These are phyloP conservation scores for Sakesphorus luctuosus DNA, from an alignment of 2,113 vertebrate species.

Conservation along the genomic window DNA sequence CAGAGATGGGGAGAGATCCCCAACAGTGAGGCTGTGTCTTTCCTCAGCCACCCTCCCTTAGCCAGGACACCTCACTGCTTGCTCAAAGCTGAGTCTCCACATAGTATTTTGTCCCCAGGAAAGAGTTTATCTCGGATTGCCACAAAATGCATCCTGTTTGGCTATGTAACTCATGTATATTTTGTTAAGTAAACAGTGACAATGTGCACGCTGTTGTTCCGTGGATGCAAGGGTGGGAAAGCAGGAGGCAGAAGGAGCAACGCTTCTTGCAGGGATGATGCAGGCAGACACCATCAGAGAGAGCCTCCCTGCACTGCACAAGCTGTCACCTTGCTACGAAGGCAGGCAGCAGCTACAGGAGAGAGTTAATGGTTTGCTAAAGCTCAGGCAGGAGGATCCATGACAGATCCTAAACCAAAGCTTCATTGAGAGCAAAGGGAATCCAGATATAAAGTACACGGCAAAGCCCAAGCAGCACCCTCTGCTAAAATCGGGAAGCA, in stretches of 20 bases:
- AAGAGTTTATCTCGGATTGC: not conserved
- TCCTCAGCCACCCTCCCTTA: not conserved
- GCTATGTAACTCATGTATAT: accelerated
- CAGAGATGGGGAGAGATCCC: not conserved
- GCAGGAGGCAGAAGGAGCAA: not conserved
- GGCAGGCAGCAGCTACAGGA: not conserved
- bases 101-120: not conserved
- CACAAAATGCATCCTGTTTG: not conserved
- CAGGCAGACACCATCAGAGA: accelerated
- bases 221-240: not conserved
- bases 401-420: not conserved
- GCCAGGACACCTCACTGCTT: not conserved
- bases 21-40: accelerated
- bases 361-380: not conserved
- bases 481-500: not conserved
- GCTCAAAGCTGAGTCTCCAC: not conserved
- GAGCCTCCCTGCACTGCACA: not conserved
- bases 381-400: not conserved
- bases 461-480: not conserved
- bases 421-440: not conserved
- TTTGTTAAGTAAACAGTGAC: not conserved
- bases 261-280: not conserved
- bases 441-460: accelerated
- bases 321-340: not conserved
- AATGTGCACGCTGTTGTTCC: accelerated